Base-by-base conservation (phyloP, 1,140 invertebrate species). In the Penaeus indicus region DNA sequence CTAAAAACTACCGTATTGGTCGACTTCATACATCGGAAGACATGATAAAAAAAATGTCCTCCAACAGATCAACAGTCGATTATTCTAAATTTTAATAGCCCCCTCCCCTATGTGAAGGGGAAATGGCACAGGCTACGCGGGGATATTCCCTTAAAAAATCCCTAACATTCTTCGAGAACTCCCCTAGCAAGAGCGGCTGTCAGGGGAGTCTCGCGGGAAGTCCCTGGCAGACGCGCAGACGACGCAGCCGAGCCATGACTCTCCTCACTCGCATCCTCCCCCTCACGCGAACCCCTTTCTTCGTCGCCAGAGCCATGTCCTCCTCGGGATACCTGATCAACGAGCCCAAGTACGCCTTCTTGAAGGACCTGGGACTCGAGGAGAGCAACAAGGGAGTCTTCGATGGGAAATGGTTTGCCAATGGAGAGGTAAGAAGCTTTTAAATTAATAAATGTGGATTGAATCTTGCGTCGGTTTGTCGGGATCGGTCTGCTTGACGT, bases 391-490 rank as follows among this genome's bases (percentile, higher is more conserved):
- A 94, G 3, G 98, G 98, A 3, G 97, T 98, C 21, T 99, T 95
- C 92, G 95, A 97, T 92, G 97, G 98, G 64, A 94, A 94, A 91
- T 99, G 98, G 98, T 94, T 94, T 91, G 98, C 96, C 18, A 96
- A 95, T 90, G 98, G 98, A 63, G 93, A 96, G 94, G 96, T 97
- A 94, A 93, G 93, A 86, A 1, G n/a, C n/a, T 5, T 54, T 32
- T 82, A 5, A 42, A 64, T 38, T 16, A 82, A 27, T 64, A 75
- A 42, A 32, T 22, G 22, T 82, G 27, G 62, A 63, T 38, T 19
- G 10, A 82, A 54, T 27, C 32, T 27, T 38, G 27, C 61, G 42
- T 25, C 27, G 27, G 27, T 75, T 75, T 42, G 72, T 75, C 72
- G 72, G 42, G 10, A 13, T 16, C 72, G 42, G 11, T 25, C 21